Evolutionary conservation across 1,140 invertebrate genomes (phyloP).

Genomic region (Drosophila teissieri): DNA sequence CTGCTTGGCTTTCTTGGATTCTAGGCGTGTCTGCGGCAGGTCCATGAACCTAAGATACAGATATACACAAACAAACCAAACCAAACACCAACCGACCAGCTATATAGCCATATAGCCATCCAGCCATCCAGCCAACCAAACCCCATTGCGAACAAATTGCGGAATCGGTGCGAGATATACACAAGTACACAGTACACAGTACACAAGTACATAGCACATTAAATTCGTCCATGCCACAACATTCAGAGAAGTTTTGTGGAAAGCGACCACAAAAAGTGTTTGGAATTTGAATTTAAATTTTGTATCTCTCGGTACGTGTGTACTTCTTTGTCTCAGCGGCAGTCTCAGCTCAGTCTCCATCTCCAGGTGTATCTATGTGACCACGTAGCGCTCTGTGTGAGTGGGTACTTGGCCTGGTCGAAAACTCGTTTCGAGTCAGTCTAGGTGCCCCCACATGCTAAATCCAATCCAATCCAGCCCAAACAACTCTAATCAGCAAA

Average conservation of each 20-base stretch:
- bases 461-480: slow-evolving; percentile 49
- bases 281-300: slow-evolving; percentile 74
- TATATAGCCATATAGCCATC: background rate
- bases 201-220: slow-evolving; percentile 27
- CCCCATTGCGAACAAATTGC: background rate
- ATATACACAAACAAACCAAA: slow-evolving; percentile 14
- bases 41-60: slow-evolving; percentile 73
- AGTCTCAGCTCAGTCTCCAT: background rate
- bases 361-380: slow-evolving; percentile 26
- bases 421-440: slow-evolving; percentile 56
- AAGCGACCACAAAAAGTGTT: slow-evolving; percentile 53
- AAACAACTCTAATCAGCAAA: slow-evolving; percentile 63
- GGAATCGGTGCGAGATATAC: slow-evolving; percentile 8
- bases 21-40: slow-evolving; percentile 78
- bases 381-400: slow-evolving; percentile 22
- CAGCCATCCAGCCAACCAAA: background rate
- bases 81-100: background rate
- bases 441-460: slow-evolving; percentile 54
- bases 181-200: slow-evolving; percentile 8
- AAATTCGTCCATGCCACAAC: slow-evolving; percentile 51
- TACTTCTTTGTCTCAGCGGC: slow-evolving; percentile 31
- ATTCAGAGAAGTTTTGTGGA: slow-evolving; percentile 44
- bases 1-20: slow-evolving; percentile 65
- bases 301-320: slow-evolving; percentile 51
- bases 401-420: slow-evolving; percentile 43